Percentiles rank a stretch among this genome's conserved stretches.
Evolutionary conservation across 1,140 invertebrate genomes (phyloP).

Genomic region (Penaeus japonicus): DNA sequence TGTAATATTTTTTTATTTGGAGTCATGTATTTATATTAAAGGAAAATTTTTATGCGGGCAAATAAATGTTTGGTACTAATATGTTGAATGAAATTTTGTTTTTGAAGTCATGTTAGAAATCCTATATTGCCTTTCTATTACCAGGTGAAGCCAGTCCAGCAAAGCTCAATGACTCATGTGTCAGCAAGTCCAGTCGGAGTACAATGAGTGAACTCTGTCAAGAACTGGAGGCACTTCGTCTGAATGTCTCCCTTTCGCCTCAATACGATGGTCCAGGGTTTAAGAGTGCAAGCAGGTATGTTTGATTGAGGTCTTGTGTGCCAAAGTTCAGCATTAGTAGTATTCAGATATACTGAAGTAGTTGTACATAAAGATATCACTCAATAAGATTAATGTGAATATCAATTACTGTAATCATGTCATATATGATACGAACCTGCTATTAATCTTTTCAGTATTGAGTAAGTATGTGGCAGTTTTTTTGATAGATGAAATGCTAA

Average conservation of each 20-base stretch:
- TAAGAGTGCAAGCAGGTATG: slow-evolving; percentile 8
- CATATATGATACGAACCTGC: no score
- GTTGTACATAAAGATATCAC: no score
- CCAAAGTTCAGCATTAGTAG: no score
- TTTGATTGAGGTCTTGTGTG: background rate
- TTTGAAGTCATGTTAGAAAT: background rate
- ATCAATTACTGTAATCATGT: background rate
- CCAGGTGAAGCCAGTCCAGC: background rate
- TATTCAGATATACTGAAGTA: no score
- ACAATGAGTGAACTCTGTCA: slow-evolving; percentile 29
- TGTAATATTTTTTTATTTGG: no score
- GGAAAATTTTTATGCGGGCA: no score
- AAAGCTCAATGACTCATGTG: background rate
- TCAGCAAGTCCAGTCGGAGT: background rate
- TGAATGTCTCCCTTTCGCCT: slow-evolving; percentile 33
- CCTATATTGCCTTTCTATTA: background rate
- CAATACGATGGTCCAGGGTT: background rate
- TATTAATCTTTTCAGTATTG: no score
- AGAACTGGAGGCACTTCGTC: slow-evolving; percentile 27
- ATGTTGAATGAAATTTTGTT: background rate
- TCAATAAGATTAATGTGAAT: background rate
- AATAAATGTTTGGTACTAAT: no score
- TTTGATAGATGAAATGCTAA: no score
- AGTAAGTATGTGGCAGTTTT: no score
- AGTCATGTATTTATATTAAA: no score